Evolutionary conservation across 2,888 invertebrate species (phyloP), one percentile per base, ranked within the genome.

Genomic region (Digitonthophagus gazella): DNA sequence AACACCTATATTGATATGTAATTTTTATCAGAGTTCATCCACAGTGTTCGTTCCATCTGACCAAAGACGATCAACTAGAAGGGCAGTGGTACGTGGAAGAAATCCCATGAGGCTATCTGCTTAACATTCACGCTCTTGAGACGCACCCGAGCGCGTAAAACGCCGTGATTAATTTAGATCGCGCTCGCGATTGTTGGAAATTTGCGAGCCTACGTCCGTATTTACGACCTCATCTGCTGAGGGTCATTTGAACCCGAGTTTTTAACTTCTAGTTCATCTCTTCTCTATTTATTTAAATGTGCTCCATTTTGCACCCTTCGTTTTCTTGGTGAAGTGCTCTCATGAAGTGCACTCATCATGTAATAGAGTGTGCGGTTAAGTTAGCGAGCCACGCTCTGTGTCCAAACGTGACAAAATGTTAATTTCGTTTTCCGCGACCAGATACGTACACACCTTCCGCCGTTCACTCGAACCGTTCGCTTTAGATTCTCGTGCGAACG

Each of bases 91-190:
- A 44, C 28, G 28, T 44, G 28, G 28, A 44, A 3, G 6, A 44
- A 44, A 44, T 8, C 6, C 28, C 28, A 44, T 44, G 28, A 44
- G 11, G 28, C 28, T 44, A 44, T 44, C 28, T 44, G 28, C 28
- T 44, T 1, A 44, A 44, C 28, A 44, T 44, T 44, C 28, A 44
- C 28, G 11, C 28, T 44, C 28, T 44, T 11, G 28, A 44, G 28
- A 44, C 28, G 28, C 28, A 44, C 72, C 71, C 66, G 70, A 69
- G 69, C 67, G 67, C 69, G 72, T 74, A 74, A 74, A 74, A 71
- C 71, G 73, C 72, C 73, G 74, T 73, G 74, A 73, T 74, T 74
- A 73, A 73, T 73, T 74, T 74, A 74, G 74, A 74, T 73, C 58
- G 68, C 69, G 69, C 67, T 56, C 57, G 71, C 71, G 74, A 74